Evolutionary conservation across 2,113 vertebrate species (phyloP).

Genomic region (Grantiella picta): DNA sequence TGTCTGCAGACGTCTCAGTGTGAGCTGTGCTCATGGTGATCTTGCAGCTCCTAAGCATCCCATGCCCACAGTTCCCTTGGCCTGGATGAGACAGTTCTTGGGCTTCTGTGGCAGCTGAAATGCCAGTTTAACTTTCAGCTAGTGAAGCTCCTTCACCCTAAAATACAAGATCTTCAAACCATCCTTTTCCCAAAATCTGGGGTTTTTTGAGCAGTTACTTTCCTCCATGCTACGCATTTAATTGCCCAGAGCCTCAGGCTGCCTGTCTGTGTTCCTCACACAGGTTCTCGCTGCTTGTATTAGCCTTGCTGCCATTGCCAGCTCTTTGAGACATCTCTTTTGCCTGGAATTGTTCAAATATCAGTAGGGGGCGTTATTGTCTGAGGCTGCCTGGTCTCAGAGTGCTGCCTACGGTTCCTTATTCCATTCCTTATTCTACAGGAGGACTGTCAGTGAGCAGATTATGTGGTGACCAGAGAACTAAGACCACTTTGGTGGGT

Average conservation of each 20-base stretch:
- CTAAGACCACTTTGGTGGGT: background rate
- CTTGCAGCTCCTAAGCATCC: background rate
- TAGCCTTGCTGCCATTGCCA: background rate
- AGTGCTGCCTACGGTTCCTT: background rate
- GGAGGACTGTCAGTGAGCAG: background rate
- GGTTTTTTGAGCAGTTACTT: background rate
- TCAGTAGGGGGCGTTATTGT: slow-evolving; percentile 50
- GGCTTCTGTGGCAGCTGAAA: background rate
- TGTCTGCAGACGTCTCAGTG: rapidly evolving
- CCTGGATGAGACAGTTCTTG: background rate
- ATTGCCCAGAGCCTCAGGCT: background rate
- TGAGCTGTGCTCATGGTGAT: background rate
- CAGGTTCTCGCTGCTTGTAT: background rate
- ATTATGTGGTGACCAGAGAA: background rate
- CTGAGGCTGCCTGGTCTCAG: background rate
- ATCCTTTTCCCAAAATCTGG: background rate
- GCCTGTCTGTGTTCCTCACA: background rate
- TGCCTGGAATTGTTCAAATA: background rate
- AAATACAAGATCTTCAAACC: background rate
- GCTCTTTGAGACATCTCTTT: background rate
- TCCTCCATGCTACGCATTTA: background rate
- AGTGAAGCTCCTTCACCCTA: background rate
- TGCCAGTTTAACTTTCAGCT: background rate
- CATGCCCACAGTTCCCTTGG: background rate
- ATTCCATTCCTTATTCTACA: background rate